Conservation (phyloP, 2,113 vertebrate species). For the Malurus alboscapulatus region DNA sequence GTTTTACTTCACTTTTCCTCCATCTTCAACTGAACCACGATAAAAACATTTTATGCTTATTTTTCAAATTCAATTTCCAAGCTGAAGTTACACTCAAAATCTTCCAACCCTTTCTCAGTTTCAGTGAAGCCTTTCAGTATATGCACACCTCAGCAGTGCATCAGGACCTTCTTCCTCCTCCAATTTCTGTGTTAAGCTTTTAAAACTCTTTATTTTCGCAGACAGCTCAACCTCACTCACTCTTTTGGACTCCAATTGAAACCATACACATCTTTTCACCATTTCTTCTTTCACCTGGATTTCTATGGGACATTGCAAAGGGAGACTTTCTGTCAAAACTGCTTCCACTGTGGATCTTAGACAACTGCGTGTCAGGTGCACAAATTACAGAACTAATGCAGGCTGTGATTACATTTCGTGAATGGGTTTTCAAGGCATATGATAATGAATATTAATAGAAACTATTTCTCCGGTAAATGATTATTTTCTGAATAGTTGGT, state of each 20-base stretch:
- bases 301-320: not conserved
- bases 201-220: not conserved
- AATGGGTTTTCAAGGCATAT: conserved; percentile 17
- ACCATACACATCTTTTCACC: not conserved
- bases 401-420: not conserved
- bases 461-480: not conserved
- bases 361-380: not conserved
- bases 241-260: not conserved
- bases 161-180: not conserved
- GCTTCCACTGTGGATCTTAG: not conserved
- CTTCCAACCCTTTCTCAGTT: not conserved
- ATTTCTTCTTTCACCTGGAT: not conserved
- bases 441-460: conserved; percentile 52
- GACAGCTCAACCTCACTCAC: not conserved
- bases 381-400: conserved; percentile 4
- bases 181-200: not conserved
- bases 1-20: conserved; percentile 16
- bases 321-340: not conserved
- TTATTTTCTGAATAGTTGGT: conserved; percentile 41
- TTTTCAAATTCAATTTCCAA: conserved; percentile 10
- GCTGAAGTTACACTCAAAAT: not conserved
- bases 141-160: not conserved
- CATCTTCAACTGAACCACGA: not conserved
- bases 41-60: not conserved
- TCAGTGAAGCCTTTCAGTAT: not conserved